phyloP scores from a whole-genome alignment of 2,888 invertebrate species.

The Meiosimyza decipiens region DNA sequence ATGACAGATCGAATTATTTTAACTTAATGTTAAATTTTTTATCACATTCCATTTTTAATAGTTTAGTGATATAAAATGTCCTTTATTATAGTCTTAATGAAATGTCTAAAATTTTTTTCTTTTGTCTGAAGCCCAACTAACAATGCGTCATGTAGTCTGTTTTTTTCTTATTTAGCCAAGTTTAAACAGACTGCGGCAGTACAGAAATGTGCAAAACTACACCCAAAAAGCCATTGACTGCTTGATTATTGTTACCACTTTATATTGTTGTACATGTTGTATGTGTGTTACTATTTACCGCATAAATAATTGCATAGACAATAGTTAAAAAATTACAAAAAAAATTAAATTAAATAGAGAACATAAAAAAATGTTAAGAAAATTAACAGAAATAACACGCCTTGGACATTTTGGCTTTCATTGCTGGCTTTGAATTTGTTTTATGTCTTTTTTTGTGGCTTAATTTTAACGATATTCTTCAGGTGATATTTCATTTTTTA shows the following conservation, averaged over 20 bases:
- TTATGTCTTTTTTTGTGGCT: neutral
- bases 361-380: neutral
- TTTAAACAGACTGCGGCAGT: conserved; percentile 1
- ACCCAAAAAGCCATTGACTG: conserved; percentile 11
- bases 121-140: neutral
- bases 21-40: too few relatives aligned
- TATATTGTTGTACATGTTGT: neutral
- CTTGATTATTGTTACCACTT: neutral
- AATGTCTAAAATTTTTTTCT: neutral
- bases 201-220: neutral
- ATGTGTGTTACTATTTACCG: conserved; percentile 3
- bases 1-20: too few relatives aligned
- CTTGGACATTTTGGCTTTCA: neutral
- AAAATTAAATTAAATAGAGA: neutral
- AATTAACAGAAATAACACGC: neutral
- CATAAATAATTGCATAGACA: conserved; percentile 10
- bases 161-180: neutral
- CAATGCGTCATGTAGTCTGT: conserved; percentile 1
- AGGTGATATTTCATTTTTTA: too few relatives aligned
- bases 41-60: too few relatives aligned
- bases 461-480: neutral
- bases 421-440: too few relatives aligned
- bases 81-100: neutral
- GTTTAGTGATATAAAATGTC: neutral
- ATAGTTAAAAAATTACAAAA: neutral